Evolutionary conservation across 1,140 invertebrate species (phyloP), one percentile per base, ranked within the genome.

Genomic region (Leptinotarsa texana): DNA sequence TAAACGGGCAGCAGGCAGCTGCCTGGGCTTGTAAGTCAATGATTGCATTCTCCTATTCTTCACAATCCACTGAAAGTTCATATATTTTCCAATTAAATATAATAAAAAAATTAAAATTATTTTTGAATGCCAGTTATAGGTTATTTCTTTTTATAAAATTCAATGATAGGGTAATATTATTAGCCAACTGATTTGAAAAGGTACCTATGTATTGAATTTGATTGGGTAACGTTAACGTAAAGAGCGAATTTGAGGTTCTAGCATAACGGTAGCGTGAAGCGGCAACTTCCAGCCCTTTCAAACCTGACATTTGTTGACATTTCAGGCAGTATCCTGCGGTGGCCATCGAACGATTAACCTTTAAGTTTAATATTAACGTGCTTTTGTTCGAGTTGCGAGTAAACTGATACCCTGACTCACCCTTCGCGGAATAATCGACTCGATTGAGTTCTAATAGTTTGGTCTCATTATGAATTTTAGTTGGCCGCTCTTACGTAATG

Each of bases 341-440:
- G 51, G n/a, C 69, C 17, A 71, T 71, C 69, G 49, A 71, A 71
- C 69, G 48, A 71, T 71, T 71, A 71, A 71, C 69, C 69, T 71
- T 71, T 71, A 33, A 57, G 69, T 71, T 71, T 71, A 33, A 62
- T 71, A 61, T 27, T 71, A 71, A 62, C 42, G 51, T 57, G 51
- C 51, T 57, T 57, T 57, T 57, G 51, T 57, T 57, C 17, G 51
- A 57, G 3, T 8, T 0, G 17, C 51, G 51, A 57, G 51, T 57
- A 57, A 57, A 57, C 51, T 57, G 51, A 57, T 57, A 57, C 51
- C 51, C 51, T 57, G 51, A 15, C n/a, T 57, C 51, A 57, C 51
- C 51, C 51, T 18, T 57, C 51, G 51, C 5, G 51, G 17, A 57
- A 57, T 57, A 57, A 57, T 57, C 51, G 51, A 57, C 51, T 57